These are phyloP conservation scores for Paedocypris sp. DNA, from an alignment of 2,113 vertebrate species.

Conservation along the genomic window DNA sequence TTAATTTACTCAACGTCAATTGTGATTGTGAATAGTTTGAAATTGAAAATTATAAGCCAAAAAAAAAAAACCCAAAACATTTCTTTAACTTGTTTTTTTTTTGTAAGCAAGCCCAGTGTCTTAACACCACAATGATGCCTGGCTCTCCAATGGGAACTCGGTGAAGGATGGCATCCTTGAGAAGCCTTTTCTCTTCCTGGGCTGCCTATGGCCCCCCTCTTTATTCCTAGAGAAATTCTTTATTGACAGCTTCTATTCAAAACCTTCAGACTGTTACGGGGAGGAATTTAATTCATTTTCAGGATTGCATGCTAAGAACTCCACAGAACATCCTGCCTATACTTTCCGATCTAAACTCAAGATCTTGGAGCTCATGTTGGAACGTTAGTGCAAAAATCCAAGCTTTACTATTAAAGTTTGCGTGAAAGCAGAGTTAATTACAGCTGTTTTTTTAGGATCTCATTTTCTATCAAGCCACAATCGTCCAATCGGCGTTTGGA, in stretches of 20 bases:
- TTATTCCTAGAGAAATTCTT: conserved; percentile 73
- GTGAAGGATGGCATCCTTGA: conserved; percentile 80
- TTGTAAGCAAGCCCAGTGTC: background rate
- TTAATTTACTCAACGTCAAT: too few species aligned
- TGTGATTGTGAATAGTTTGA: too few species aligned
- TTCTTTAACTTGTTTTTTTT: too few species aligned
- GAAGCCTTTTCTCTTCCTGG: conserved; percentile 67
- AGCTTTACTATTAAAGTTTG: too few species aligned
- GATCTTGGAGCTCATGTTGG: conserved; percentile 24
- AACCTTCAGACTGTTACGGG: conserved; percentile 64
- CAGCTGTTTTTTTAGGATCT: too few species aligned
- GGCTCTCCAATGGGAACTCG: conserved; percentile 80
- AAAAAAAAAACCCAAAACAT: too few species aligned
- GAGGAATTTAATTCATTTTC: conserved; percentile 75
- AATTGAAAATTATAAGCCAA: too few species aligned
- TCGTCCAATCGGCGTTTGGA: background rate
- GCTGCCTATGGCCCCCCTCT: conserved; percentile 53
- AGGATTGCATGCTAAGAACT: conserved; percentile 60
- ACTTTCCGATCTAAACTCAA: conserved; percentile 27
- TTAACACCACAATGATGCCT: conserved; percentile 59
- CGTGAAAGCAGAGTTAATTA: too few species aligned
- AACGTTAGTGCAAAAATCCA: background rate
- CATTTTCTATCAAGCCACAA: too few species aligned
- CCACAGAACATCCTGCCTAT: conserved; percentile 31
- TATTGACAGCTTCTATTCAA: conserved; percentile 86